A percentile compares a stretch with the other conserved stretches of the same genome.
Conservation (phyloP, 92 coral and sea anemone species). For the Porites lobata region DNA sequence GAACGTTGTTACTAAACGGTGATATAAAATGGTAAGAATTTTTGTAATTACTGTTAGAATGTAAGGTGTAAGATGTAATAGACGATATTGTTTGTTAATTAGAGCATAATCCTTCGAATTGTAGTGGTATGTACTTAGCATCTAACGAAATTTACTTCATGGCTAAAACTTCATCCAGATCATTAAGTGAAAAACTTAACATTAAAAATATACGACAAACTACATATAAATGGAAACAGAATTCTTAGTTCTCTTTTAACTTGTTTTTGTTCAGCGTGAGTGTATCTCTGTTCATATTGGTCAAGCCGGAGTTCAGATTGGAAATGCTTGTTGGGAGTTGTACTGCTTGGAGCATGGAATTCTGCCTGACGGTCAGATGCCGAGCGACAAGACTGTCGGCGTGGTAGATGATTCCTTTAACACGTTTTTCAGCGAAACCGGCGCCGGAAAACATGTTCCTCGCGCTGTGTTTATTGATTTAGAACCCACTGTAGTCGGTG, state of each 20-base stretch:
- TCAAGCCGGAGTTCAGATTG: slow-evolving; percentile 97
- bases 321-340: slow-evolving; percentile 98
- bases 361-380: slow-evolving; percentile 95
- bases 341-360: slow-evolving; percentile 98
- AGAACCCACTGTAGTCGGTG: slow-evolving; percentile 97
- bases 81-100: too few species aligned
- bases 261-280: slow-evolving; percentile 78
- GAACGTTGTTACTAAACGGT: too few species aligned
- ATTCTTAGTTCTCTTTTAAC: background rate
- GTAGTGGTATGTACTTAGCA: too few species aligned
- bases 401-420: slow-evolving; percentile 96
- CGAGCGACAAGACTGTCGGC: slow-evolving; percentile 76
- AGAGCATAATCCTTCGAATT: too few species aligned
- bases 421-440: slow-evolving; percentile 97
- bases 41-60: too few species aligned
- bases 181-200: too few species aligned
- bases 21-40: too few species aligned
- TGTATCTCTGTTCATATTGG: slow-evolving; percentile 97
- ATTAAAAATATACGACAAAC: too few species aligned
- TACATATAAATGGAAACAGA: background rate
- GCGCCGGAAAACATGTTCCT: slow-evolving; percentile 96
- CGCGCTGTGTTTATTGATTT: slow-evolving; percentile 95
- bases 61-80: too few species aligned
- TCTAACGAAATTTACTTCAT: too few species aligned
- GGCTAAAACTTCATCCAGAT: too few species aligned